Base-by-base conservation (phyloP, 1,140 invertebrate genomes). In the Drosophila rufa region DNA sequence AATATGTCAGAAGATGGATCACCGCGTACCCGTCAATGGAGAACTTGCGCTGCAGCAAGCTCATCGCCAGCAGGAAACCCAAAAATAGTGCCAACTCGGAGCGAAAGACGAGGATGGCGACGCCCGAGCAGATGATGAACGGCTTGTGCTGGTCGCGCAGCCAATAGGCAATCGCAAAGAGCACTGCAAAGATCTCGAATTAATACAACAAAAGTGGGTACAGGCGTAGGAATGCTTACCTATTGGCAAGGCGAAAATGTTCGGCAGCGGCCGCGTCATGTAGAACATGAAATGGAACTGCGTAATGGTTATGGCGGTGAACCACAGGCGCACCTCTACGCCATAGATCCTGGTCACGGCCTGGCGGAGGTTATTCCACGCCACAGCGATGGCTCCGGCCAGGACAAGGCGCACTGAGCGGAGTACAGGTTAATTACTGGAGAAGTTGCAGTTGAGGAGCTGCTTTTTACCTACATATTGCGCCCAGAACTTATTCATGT, bases 251-350 rank as follows among this genome's bases (percentile, higher is more conserved):
- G 97, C 98, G 95, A 99, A 97, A 45, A 97, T 98, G 94, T 99
- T 99, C 74, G 99, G 99, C 75, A 99, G 94, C 22, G 98, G 96
- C 59, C 99, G 94, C 71, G 97, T 98, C 85, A 98, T 94, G 93
- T 99, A 99, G 92, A 98, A 99, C 94, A 99, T 96, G 89, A 99
- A 99, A 94, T 99, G 99, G 94, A 99, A 99, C 92, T 99, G 99
- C 12, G 97, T 96, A 25, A 96, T 94, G 30, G 97, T 98, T 47
- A 99, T 95, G 5, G 96, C 89, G 40, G 97, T 94, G 77, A 98
- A 96, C 97, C 98, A 99, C 75, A 95, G 95, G 17, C 96, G 94
- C 92, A 97, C 96, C 67, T 95, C 94, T 38, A 92, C 91, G 19
- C 98, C 98, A 94, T 98, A 99, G 50, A 96, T 93, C 80, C 95